Conservation (phyloP, 2,113 vertebrate species). For the Cyanoramphus novaezelandiae region DNA sequence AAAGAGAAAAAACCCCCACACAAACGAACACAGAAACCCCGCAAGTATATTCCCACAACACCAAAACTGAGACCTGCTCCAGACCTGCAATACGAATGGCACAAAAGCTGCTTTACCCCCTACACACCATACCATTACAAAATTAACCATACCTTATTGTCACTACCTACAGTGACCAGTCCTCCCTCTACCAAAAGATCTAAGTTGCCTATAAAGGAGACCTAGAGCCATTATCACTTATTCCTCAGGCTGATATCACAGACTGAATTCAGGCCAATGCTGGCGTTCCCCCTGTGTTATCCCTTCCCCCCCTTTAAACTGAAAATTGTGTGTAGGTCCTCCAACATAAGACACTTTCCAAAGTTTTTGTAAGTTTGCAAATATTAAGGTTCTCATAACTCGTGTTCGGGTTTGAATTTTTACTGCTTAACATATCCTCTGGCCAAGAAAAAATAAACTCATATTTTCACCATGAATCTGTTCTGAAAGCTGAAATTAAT, state of each 20-base stretch:
- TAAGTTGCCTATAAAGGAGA: not conserved
- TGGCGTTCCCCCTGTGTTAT: not conserved
- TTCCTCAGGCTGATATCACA: not conserved
- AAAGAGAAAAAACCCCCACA: not conserved
- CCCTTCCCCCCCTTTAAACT: not conserved
- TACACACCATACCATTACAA: fast-evolving
- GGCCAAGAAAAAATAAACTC: not conserved
- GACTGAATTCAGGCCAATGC: not conserved
- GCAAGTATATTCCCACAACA: not conserved
- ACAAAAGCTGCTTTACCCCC: not conserved
- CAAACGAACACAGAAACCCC: not conserved
- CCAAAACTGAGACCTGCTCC: not conserved
- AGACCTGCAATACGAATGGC: fast-evolving
- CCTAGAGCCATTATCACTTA: not conserved
- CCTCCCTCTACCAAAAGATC: not conserved
- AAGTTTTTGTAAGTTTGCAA: not conserved
- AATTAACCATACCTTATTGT: not conserved
- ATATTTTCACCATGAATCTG: not conserved
- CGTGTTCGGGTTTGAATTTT: not conserved
- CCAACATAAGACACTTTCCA: not conserved
- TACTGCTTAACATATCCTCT: not conserved
- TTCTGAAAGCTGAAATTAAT: not conserved
- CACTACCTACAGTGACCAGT: not conserved
- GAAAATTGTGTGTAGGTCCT: not conserved
- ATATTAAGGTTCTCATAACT: not conserved